Conservation (phyloP, 2,888 invertebrate species). For the Eumerus sabulonum region DNA sequence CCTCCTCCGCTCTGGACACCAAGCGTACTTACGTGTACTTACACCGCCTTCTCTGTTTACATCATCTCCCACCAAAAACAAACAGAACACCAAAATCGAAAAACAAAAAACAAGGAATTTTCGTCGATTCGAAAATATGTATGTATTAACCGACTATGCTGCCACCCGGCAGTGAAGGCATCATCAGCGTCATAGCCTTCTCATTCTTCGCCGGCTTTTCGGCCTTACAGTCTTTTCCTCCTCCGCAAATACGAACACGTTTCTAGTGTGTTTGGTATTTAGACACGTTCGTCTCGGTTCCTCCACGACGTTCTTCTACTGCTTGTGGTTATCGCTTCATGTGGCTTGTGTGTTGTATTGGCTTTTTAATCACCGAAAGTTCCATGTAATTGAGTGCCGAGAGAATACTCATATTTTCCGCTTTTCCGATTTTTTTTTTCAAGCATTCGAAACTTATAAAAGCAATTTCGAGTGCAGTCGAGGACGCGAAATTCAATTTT, state of each 20-base stretch:
- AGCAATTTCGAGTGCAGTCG: conserved; percentile 15
- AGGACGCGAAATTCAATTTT: conserved; percentile 14
- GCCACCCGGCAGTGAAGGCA: no score
- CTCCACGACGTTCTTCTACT: background rate
- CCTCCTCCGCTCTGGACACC: conserved; percentile 28
- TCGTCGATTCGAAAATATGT: conserved; percentile 45
- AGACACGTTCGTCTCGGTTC: no score
- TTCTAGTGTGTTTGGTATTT: conserved; percentile 25
- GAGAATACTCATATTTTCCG: no score
- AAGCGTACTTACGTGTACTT: background rate
- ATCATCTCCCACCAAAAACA: conserved; percentile 40
- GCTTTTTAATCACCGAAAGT: conserved; percentile 49
- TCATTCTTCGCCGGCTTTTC: conserved; percentile 1
- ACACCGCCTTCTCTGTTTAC: conserved; percentile 41
- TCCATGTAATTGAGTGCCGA: conserved; percentile 15
- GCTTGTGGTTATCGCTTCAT: no score
- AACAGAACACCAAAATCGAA: conserved; percentile 18
- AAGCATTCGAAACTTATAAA: conserved; percentile 16
- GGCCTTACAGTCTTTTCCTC: conserved; percentile 17
- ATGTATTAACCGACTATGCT: no score
- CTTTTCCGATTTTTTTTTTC: no score
- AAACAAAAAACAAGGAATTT: conserved; percentile 2
- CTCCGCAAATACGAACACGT: conserved; percentile 42
- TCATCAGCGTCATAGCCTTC: no score
- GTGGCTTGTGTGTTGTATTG: conserved; percentile 15